Base-by-base conservation (phyloP, 2,797 vertebrate species). In the Sphenodon punctatus region DNA sequence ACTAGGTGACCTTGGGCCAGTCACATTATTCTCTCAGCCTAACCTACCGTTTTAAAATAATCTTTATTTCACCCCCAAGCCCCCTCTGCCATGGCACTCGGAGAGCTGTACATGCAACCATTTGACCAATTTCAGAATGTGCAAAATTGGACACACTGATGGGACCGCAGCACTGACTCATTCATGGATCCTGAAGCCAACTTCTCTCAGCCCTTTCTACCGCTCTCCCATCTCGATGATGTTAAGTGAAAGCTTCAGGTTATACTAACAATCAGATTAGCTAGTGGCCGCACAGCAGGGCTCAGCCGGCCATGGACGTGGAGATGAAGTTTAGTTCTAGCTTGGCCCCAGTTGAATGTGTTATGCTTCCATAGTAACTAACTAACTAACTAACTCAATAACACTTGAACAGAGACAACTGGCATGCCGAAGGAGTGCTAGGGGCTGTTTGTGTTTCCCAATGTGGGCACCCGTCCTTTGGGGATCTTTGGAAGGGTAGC, bases 401-500 rank as follows among this genome's bases (percentile, higher is more conserved):
- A 82, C 77, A 88, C 77, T 88, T 81, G n/a, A n/a, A 88, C 27
- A 83, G 19, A 42, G 64, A 89, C 1, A 65, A 69, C 8, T 67
- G 79, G 63, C 63, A 70, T 15, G 66, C 78, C 53, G 70, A n/a
- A 2, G 55, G 30, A 1, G 27, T 84, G 92, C 90, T 97, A 97
- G 82, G 96, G 95, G 77, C 92, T 97, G 92, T 95, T 96, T n/a
- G 84, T 97, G 97, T 66, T 97, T 97, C 43, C 96, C 96, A 0
- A 98, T 97, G 13, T 99, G 99, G 71, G 99, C 98, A 3, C 99
- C 99, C 99, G 99, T 99, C 84, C 98, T 97, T 93, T 99, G 98
- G 84, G 99, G 99, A 91, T 99, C 99, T 94, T 99, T 98, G 88
- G 98, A 99, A 0, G 98, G 99, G 87, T 99, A 99, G 91, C 99